Conservation (phyloP, 2,113 vertebrate species). For the Laticauda colubrina region DNA sequence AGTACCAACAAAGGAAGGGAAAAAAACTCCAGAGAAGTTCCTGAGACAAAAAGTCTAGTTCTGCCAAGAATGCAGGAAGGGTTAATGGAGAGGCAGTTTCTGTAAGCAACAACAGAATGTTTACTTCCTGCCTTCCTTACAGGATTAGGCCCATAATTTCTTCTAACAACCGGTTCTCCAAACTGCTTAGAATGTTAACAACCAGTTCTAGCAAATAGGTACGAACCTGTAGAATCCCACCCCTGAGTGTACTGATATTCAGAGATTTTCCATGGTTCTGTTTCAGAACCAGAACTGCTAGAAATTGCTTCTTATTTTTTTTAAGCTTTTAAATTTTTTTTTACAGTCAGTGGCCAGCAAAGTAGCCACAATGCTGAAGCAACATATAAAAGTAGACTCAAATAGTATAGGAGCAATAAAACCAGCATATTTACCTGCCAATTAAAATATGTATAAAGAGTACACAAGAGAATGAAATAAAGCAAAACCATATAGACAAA, state of each 20-base stretch:
- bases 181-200: too few species aligned
- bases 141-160: too few species aligned
- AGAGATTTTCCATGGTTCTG: neutral
- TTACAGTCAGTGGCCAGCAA: neutral
- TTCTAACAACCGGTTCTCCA: too few species aligned
- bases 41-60: too few species aligned
- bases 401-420: neutral
- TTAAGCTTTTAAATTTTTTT: neutral
- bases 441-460: neutral
- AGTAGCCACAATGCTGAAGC: neutral
- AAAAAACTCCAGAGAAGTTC: too few species aligned
- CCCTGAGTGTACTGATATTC: neutral
- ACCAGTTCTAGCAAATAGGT: too few species aligned
- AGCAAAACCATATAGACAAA: neutral
- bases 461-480: neutral
- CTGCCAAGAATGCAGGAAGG: too few species aligned
- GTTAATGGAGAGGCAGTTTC: too few species aligned
- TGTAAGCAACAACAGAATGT: too few species aligned
- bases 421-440: neutral
- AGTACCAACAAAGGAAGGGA: too few species aligned
- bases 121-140: too few species aligned
- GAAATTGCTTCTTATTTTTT: neutral
- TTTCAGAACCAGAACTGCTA: neutral
- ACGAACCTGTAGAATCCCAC: too few species aligned
- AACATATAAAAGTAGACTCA: neutral